Evolutionary conservation across 2,888 invertebrate genomes (phyloP), one percentile per base, ranked within the genome.

Genomic region (Euspilapteryx auroguttella): DNA sequence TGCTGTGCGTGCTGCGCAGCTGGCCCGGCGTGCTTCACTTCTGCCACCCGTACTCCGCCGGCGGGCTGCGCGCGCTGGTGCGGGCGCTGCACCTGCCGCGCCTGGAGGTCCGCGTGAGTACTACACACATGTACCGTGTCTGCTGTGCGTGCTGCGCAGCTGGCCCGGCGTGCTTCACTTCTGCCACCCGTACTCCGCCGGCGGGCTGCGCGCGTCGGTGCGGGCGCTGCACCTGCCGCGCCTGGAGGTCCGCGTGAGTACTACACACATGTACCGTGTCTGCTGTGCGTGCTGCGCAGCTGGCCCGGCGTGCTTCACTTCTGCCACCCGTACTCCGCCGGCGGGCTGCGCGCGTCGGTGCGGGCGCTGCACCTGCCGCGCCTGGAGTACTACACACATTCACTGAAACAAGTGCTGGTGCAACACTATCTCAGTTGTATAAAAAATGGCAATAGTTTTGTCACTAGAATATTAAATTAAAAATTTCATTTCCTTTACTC

Each of bases 11-110:
- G 32, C 62, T 96, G 34, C 84, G 94, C 35, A 95, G 95, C 39
- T 97, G 94, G 89, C 86, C 94, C 22, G 96, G 96, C 30, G 78
- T 92, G 36, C 71, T 93, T 33, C 90, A 91, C 62, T 90, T 93
- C 65, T 92, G 92, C 55, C 85, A 87, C 58, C 90, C 90, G 8
- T 76, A 78, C 41, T 83, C 85, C 48, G 71, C 81, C 33, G 86
- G 86, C 13, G 91, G 90, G 4, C 75, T 92, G 34, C 83, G 82
- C 41, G 87, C 91, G 28, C 81, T 92, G 37, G 85, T 90, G 14
- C 85, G 87, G 42, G 86, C 73, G 30, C 69, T 95, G 23, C 89
- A 91, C 59, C 81, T 95, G 43, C 90, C 93, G 42, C 87, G 94
- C 55, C 65, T 87, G 39, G 94, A 94, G 79, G 91, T 94, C 45